These are phyloP conservation scores for Turdus rufiventris DNA, from an alignment of 2,113 vertebrate species.

Conservation along the genomic window DNA sequence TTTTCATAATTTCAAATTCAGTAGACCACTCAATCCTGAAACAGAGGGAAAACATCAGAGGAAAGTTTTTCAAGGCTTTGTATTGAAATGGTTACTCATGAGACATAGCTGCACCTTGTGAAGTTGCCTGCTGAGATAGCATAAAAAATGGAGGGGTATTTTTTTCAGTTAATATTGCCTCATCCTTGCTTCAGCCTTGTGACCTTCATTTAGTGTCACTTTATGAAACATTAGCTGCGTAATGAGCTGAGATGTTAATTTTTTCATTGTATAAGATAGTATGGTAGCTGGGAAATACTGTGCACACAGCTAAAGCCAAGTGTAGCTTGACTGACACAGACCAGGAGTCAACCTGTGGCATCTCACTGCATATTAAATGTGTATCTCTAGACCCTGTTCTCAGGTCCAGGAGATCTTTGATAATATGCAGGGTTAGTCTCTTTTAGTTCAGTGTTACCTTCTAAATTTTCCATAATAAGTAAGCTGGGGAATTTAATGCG, in stretches of 20 bases:
- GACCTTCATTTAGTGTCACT: neutral
- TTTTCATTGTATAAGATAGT: neutral
- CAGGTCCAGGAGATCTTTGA: neutral
- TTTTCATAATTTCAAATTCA: neutral
- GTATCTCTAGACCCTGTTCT: neutral
- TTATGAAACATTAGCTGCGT: neutral
- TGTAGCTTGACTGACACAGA: neutral
- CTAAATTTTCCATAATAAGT: neutral
- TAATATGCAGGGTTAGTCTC: neutral
- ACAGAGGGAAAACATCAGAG: neutral
- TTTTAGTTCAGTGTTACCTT: rapidly evolving
- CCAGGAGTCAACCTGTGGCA: neutral
- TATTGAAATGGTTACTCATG: neutral
- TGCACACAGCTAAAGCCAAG: neutral
- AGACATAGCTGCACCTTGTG: neutral
- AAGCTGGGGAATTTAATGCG: neutral
- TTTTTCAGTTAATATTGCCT: neutral
- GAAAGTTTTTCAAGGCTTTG: neutral
- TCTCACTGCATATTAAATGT: neutral
- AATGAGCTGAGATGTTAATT: neutral
- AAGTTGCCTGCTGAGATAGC: neutral
- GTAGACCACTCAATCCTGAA: neutral
- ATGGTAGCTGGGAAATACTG: neutral
- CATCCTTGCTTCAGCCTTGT: neutral
- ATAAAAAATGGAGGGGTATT: neutral